A percentile compares a stretch with the other conserved stretches of the same genome.
phyloP scores from a whole-genome alignment of 2,888 invertebrate genomes.

The Drosophila lutescens region DNA sequence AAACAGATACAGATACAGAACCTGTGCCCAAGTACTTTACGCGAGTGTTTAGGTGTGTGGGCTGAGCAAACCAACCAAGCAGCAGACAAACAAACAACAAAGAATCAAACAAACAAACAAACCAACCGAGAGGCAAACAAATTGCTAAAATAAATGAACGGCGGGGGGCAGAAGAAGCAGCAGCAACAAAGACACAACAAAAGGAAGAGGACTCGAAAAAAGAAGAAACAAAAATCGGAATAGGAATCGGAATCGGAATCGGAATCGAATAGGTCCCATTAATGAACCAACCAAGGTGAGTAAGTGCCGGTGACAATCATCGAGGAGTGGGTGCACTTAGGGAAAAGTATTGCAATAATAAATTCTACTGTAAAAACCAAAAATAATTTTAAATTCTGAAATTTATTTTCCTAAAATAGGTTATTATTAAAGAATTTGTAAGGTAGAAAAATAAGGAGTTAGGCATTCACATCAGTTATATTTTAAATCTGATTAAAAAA shows the following conservation, averaged over 20 bases:
- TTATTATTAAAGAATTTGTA: too few relatives aligned
- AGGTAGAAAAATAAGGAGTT: too few relatives aligned
- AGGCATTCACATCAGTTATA: too few relatives aligned
- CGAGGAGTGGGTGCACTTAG: conserved; percentile 27
- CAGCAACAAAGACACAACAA: conserved; percentile 47
- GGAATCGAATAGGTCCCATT: conserved; percentile 43
- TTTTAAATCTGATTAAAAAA: too few relatives aligned
- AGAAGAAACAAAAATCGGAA: conserved; percentile 45
- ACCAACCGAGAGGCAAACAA: conserved; percentile 41
- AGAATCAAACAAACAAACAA: conserved; percentile 27
- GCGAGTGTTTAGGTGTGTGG: conserved; percentile 29
- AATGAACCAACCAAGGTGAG: conserved; percentile 47
- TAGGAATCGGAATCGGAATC: conserved; percentile 41
- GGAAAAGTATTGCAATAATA: neutral
- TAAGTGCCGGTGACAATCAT: conserved; percentile 27
- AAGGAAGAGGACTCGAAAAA: conserved; percentile 57
- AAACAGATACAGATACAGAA: neutral
- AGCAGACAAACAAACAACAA: conserved; percentile 26
- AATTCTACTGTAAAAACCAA: too few relatives aligned
- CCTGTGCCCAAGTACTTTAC: conserved; percentile 25
- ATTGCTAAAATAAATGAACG: conserved; percentile 65
- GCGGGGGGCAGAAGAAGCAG: conserved; percentile 47
- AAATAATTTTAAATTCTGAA: too few relatives aligned
- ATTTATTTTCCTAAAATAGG: too few relatives aligned
- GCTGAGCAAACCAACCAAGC: conserved; percentile 22